Conservation (phyloP, 1,140 invertebrate genomes). For the Drosophila quadrilineata region DNA sequence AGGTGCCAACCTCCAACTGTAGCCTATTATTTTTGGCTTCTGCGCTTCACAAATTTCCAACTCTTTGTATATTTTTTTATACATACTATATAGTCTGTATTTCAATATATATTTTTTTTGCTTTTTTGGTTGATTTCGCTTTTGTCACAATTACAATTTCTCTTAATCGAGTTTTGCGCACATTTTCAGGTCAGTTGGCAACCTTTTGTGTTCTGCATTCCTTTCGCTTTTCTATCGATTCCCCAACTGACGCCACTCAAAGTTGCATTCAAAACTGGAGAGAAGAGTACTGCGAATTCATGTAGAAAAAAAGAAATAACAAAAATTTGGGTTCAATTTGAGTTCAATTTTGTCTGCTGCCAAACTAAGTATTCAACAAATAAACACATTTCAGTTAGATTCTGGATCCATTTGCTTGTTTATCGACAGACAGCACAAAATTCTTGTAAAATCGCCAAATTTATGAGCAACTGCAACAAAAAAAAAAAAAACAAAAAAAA, state of each 20-base stretch:
- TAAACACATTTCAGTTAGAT: slow-evolving; percentile 22
- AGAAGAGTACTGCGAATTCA: slow-evolving; percentile 19
- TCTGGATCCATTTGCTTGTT: slow-evolving; percentile 23
- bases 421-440: slow-evolving; percentile 7
- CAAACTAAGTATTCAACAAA: slow-evolving; percentile 18
- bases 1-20: slow-evolving; percentile 20
- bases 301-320: background rate
- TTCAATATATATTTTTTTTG: slow-evolving; percentile 1
- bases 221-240: slow-evolving; percentile 50
- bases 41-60: slow-evolving; percentile 43
- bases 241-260: slow-evolving; percentile 31
- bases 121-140: slow-evolving; percentile 11
- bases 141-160: slow-evolving; percentile 59
- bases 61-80: slow-evolving; percentile 10
- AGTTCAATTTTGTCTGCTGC: no score
- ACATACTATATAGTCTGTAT: background rate
- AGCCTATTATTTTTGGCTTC: slow-evolving; percentile 40
- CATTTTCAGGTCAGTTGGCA: slow-evolving; percentile 77
- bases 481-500: no score
- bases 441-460: slow-evolving; percentile 32
- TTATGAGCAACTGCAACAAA: slow-evolving; percentile 22
- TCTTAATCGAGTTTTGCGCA: slow-evolving; percentile 68
- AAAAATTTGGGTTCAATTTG: slow-evolving; percentile 23
- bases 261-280: slow-evolving; percentile 9
- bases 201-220: slow-evolving; percentile 54